A percentile compares a stretch with the other conserved stretches of the same genome.
phyloP scores from a whole-genome alignment of 2,113 vertebrate species.

The Tylochromis polylepis region DNA sequence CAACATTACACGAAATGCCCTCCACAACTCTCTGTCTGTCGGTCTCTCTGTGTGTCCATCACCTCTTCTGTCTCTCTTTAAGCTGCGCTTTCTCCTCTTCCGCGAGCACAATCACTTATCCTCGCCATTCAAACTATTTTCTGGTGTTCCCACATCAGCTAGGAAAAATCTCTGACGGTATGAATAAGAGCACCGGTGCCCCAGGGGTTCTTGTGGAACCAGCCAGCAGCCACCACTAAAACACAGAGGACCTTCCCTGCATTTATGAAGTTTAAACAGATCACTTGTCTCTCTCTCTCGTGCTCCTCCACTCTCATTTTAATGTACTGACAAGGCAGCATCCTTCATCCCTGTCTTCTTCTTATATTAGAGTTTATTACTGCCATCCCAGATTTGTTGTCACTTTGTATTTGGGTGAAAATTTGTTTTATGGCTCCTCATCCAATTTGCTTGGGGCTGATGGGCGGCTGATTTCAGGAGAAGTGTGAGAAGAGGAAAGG shows the following conservation, averaged over 20 bases:
- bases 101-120: not conserved
- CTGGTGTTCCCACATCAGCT: not conserved
- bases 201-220: not conserved
- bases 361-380: conserved; percentile 49
- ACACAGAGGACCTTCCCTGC: conserved; percentile 11
- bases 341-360: conserved; percentile 45
- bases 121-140: not conserved
- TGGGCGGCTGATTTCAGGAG: conserved; percentile 21
- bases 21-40: not conserved
- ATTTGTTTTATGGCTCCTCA: conserved; percentile 45
- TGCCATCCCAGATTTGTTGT: conserved; percentile 43
- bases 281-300: conserved; percentile 13
- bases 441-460: conserved; percentile 40
- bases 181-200: not conserved
- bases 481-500: conserved; percentile 22
- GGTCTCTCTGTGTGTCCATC: conserved; percentile 3
- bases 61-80: not conserved
- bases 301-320: not conserved
- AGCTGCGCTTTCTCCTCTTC: not conserved
- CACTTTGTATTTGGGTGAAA: conserved; percentile 43
- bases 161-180: not conserved
- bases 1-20: conserved; percentile 47
- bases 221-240: not conserved
- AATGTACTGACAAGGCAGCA: conserved; percentile 5
- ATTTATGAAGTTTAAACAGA: conserved; percentile 32